phyloP scores from a whole-genome alignment of 2,113 vertebrate species.

The Amblyornis subalaris region DNA sequence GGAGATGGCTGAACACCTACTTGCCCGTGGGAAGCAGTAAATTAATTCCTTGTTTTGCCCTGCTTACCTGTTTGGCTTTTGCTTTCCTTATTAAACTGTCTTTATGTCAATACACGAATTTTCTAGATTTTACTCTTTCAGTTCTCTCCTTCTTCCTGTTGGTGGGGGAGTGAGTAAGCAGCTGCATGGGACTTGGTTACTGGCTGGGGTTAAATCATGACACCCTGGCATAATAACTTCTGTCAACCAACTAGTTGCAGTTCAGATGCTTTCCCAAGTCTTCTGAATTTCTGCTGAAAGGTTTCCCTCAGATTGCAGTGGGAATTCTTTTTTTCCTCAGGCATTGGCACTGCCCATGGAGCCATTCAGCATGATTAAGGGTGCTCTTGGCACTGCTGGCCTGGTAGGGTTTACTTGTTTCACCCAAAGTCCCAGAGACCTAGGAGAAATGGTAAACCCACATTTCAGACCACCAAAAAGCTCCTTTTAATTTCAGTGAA shows the following conservation, averaged over 20 bases:
- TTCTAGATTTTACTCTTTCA: not conserved
- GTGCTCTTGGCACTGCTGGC: not conserved
- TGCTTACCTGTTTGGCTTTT: not conserved
- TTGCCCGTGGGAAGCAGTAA: not conserved
- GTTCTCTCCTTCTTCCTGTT: not conserved
- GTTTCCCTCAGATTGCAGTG: not conserved
- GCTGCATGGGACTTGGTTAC: not conserved
- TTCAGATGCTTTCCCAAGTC: not conserved
- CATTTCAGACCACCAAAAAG: not conserved
- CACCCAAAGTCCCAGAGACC: not conserved
- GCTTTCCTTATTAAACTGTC: not conserved
- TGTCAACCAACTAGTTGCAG: not conserved
- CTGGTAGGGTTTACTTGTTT: not conserved
- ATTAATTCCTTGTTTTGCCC: not conserved
- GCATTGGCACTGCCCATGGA: not conserved
- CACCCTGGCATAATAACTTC: not conserved
- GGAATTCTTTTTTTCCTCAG: not conserved
- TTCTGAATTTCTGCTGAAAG: not conserved
- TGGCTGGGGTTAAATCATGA: not conserved
- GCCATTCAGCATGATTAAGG: not conserved
- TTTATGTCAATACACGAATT: not conserved
- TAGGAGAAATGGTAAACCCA: not conserved
- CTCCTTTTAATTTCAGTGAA: not conserved
- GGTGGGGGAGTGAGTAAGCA: not conserved
- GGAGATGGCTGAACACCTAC: fast-evolving